Base-by-base conservation (phyloP, 2,113 vertebrate species). In the Phrynocephalus versicolor region DNA sequence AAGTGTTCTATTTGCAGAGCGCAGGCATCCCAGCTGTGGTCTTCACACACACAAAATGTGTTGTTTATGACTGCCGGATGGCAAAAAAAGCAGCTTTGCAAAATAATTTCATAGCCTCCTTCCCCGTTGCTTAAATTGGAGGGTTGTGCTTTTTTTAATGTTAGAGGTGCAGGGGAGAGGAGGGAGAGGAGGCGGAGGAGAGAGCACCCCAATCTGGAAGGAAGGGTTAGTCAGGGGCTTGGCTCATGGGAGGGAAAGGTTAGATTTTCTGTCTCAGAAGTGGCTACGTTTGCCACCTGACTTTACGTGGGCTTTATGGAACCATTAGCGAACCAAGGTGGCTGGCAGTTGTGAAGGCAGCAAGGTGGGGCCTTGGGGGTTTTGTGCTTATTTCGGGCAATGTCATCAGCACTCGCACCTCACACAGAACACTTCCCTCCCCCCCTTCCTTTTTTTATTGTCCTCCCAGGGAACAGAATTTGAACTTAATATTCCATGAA, bases 401-500 rank as follows among this genome's bases (percentile, higher is more conserved):
- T 97, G 95, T 95, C 96, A 95, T 95, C 95, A 95, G 94, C 93
- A 86, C 92, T 91, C 89, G 87, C 16, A 57, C 35, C 92, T 90
- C 90, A 87, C 33, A 30, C 51, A 82, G 69, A 60, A 7, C 91
- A 86, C 92, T 92, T 6, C 45, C 19, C 92, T 92, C 3, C 45
- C 19, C 3, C 0, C n/a, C 89, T 93, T 84, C 77, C 88, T 88
- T 89, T 90, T 95, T 96, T 95, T 95, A 96, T 97, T 96, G 96
- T 98, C 96, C 97, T 97, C 97, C 96, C 94, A 97, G 96, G 97
- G 96, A 98, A 97, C 96, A 95, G 95, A 97, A 97, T 98, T 98
- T 97, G 97, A 98, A 98, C 97, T 97, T 98, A 98, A 98, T 98
- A 98, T 98, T 98, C 97, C 97, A 99, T 98, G 97, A 99, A 99